A percentile compares a stretch with the other conserved stretches of the same genome.
Evolutionary conservation across 1,140 invertebrate species (phyloP).

Genomic region (Charaxes varanes): DNA sequence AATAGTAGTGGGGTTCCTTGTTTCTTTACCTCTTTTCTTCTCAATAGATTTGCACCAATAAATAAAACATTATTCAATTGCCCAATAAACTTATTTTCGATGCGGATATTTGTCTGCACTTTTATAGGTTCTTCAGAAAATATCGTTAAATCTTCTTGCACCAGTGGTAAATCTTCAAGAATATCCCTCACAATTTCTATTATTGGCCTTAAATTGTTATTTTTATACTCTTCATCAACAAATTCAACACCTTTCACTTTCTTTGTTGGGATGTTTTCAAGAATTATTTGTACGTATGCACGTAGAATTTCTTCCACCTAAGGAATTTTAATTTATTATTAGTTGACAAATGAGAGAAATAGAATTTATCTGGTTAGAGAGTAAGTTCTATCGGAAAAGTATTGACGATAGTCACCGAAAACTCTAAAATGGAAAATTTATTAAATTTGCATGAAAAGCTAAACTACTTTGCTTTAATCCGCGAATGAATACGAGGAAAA

Average conservation of each 20-base stretch:
- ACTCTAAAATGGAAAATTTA: too few relatives aligned
- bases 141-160: conserved; percentile 72
- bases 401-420: too few relatives aligned
- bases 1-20: too few relatives aligned
- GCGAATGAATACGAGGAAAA: too few relatives aligned
- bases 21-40: conserved; percentile 46
- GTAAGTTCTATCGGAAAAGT: too few relatives aligned
- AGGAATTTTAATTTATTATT: too few relatives aligned
- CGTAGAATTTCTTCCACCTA: conserved; percentile 72
- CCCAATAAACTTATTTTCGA: conserved; percentile 75
- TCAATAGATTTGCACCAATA: conserved; percentile 67
- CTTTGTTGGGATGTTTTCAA: conserved; percentile 83
- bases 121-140: conserved; percentile 64
- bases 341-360: too few relatives aligned
- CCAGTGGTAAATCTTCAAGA: conserved; percentile 77
- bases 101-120: conserved; percentile 69
- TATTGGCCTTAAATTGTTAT: conserved; percentile 54
- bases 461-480: too few relatives aligned
- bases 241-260: conserved; percentile 85
- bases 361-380: too few relatives aligned
- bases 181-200: conserved; percentile 74
- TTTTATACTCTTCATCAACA: conserved; percentile 72
- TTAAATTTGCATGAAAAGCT: too few relatives aligned
- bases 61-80: conserved; percentile 76
- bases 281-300: conserved; percentile 79